phyloP scores from a whole-genome alignment of 2,797 vertebrate genomes.

The Myoxocephalus aenaeus region DNA sequence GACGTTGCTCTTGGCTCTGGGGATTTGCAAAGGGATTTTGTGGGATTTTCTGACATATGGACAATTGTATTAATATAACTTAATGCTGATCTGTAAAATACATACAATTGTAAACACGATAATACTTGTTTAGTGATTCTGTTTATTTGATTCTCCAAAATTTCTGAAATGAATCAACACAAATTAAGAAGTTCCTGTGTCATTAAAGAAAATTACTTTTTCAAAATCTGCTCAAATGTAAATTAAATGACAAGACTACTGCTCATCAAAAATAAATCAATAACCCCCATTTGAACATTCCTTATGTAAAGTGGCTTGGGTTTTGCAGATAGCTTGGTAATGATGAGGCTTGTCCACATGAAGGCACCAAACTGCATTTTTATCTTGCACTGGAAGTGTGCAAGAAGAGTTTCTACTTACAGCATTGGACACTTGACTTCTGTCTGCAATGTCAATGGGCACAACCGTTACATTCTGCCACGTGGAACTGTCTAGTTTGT shows the following conservation, averaged over 20 bases:
- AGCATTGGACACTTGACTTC: conserved; percentile 86
- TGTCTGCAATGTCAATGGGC: conserved; percentile 94
- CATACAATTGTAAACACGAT: not conserved
- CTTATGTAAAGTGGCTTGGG: not conserved
- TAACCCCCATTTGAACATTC: not conserved
- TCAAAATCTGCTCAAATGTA: not conserved
- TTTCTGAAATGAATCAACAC: not conserved
- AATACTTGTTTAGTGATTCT: not conserved
- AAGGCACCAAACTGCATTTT: conserved; percentile 44
- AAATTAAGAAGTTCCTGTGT: not conserved
- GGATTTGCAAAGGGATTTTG: not conserved
- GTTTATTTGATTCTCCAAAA: not conserved
- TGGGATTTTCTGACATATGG: not conserved
- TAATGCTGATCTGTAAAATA: not conserved
- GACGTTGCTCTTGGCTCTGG: not conserved
- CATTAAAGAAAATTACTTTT: not conserved
- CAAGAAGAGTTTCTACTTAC: conserved; percentile 84
- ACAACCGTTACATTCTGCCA: conserved; percentile 91
- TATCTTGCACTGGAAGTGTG: not conserved
- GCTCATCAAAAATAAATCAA: not conserved
- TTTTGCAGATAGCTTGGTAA: conserved; percentile 12
- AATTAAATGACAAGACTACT: not conserved
- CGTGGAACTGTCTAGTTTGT: conserved; percentile 86
- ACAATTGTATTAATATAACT: not conserved
- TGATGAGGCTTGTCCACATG: conserved; percentile 58